Evolutionary conservation across 2,888 invertebrate genomes (phyloP).

Genomic region (Agriotes lineatus): DNA sequence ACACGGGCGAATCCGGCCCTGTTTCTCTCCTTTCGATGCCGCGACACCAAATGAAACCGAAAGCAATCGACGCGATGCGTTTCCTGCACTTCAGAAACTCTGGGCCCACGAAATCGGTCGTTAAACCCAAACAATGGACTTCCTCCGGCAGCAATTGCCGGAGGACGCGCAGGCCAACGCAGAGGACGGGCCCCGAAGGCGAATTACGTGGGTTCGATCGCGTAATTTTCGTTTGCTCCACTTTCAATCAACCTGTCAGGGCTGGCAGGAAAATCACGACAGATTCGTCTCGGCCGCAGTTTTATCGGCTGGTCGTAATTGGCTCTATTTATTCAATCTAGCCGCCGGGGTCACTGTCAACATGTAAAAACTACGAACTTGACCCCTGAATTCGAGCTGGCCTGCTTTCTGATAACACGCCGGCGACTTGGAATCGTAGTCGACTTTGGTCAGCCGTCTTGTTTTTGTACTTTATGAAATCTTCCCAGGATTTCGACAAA

Average conservation of each 20-base stretch:
- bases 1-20: no score
- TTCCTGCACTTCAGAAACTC: no score
- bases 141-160: neutral
- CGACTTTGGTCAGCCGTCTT: no score
- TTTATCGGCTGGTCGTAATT: neutral
- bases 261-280: neutral
- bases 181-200: neutral
- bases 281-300: neutral
- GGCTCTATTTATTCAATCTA: no score
- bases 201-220: no score
- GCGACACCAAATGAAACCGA: no score
- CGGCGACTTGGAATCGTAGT: no score
- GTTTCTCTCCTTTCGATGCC: no score
- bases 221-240: neutral
- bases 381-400: constrained; percentile 17
- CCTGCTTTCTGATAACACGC: no score
- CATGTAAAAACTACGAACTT: constrained; percentile 15
- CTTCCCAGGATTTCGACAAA: no score
- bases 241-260: neutral
- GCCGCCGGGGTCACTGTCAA: constrained; percentile 15
- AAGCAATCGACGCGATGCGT: no score
- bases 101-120: neutral
- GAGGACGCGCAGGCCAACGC: neutral
- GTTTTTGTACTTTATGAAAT: no score
- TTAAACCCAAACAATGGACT: constrained; percentile 3